Evolutionary conservation across 2,113 vertebrate genomes (phyloP).

Genomic region (Poicephalus gulielmi): DNA sequence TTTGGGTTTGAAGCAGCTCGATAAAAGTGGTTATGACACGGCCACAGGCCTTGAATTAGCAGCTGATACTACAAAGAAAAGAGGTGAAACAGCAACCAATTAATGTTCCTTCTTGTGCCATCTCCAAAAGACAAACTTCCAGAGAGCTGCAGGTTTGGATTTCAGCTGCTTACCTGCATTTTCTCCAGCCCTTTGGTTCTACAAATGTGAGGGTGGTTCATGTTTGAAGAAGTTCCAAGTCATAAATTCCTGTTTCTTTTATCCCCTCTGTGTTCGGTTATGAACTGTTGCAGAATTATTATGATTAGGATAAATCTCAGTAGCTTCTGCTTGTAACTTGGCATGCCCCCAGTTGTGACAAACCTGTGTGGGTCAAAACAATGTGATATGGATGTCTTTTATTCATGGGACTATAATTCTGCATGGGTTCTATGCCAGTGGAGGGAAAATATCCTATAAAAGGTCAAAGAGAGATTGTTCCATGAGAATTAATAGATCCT

Average conservation of each 20-base stretch:
- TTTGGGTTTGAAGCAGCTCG: slow-evolving; percentile 23
- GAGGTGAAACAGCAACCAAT: slow-evolving; percentile 30
- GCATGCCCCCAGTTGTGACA: neutral
- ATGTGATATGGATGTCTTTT: neutral
- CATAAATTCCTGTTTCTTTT: neutral
- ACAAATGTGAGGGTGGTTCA: neutral
- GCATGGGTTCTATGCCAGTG: neutral
- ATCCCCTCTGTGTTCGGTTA: neutral
- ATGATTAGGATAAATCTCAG: neutral
- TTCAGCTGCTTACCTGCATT: neutral
- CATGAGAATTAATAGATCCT: neutral
- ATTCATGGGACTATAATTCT: neutral
- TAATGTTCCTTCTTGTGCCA: neutral
- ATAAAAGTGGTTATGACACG: slow-evolving; percentile 49
- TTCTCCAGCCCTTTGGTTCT: neutral
- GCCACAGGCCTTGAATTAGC: slow-evolving; percentile 50
- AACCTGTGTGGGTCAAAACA: neutral
- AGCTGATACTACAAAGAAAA: slow-evolving; percentile 42
- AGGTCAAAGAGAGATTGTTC: neutral
- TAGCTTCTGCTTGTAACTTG: neutral
- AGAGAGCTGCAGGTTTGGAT: neutral
- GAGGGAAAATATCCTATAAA: neutral
- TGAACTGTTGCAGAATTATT: slow-evolving; percentile 20
- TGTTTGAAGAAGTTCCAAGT: neutral
- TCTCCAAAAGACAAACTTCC: neutral